Evolutionary conservation across 2,113 vertebrate species (phyloP), one percentile per base, ranked within the genome.

Genomic region (Phrynocephalus versicolor): DNA sequence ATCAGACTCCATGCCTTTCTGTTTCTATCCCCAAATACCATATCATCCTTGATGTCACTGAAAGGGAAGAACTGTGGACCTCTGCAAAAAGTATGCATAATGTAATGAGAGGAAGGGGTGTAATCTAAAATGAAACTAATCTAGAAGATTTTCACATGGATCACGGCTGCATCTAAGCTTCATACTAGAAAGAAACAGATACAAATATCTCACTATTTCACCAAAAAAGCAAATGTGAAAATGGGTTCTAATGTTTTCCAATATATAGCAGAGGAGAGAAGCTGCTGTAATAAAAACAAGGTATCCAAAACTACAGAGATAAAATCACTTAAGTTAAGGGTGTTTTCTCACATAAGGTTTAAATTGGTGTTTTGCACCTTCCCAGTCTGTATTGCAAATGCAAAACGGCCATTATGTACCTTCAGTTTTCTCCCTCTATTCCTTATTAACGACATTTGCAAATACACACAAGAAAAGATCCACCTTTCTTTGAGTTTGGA

Each of bases 121-220:
- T 70, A 82, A 35, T 64, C 25, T n/a, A 79, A 69, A 0, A 2
- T 82, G 85, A 79, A 82, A 82, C 4, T 89, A 76, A 91, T 79
- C 35, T 55, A 78, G 62, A 37, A 84, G 27, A 18, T 27, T 62
- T 64, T 33, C 69, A 85, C 9, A 84, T 45, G 58, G 84, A 87
- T 70, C 84, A 71, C 65, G 76, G 84, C 0, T 37, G 51, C 76
- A 51, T 82, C 65, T 30, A 84, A 35, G 69, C 89, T 70, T 82
- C 73, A 77, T 0, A 1, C n/a, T n/a, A 88, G 74, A 92, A 92
- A 88, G 74, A 92, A 92, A 88, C 75, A 57, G 75, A 88, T 79
- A 23, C 64, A 71, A 30, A 81, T 78, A 70, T 60, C 33, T 30
- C 39, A n/a, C 30, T 64, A 33, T 79, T 64, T 79, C 81, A 19